These are phyloP conservation scores for Synanthedon andrenaeformis DNA, from an alignment of 2,888 invertebrate genomes.

Conservation along the genomic window DNA sequence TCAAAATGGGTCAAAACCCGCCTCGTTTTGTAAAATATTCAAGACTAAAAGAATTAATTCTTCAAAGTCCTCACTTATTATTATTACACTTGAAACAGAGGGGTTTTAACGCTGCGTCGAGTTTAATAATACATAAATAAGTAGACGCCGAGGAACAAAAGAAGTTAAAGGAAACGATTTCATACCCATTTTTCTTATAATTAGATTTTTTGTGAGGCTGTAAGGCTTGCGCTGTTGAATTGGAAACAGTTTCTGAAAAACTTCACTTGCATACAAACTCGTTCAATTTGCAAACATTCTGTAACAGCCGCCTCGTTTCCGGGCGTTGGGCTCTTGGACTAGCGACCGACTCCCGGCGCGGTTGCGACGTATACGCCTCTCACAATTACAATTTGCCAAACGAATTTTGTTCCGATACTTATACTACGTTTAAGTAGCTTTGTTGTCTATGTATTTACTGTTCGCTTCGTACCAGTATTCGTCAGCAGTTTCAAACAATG, in stretches of 20 bases:
- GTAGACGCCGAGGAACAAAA: constrained; percentile 25
- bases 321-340: not conserved
- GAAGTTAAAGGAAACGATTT: constrained; percentile 28
- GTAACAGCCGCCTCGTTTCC: constrained; percentile 23
- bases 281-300: constrained; percentile 35
- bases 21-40: not conserved
- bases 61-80: not conserved
- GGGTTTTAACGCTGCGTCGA: not conserved
- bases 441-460: not conserved
- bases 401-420: constrained; percentile 15
- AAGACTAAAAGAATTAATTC: not conserved
- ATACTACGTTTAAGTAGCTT: not conserved
- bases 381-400: constrained; percentile 33
- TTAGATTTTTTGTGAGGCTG: constrained; percentile 42
- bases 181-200: constrained; percentile 31
- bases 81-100: not conserved
- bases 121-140: constrained; percentile 7
- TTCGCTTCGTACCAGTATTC: not conserved
- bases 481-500: not conserved
- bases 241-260: constrained; percentile 46
- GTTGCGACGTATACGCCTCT: constrained; percentile 17
- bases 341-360: constrained; percentile 13
- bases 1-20: no score
- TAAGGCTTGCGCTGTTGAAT: constrained; percentile 26
- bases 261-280: constrained; percentile 48